phyloP scores from a whole-genome alignment of 2,888 invertebrate species.

The Ommatoiulus sabulosus region DNA sequence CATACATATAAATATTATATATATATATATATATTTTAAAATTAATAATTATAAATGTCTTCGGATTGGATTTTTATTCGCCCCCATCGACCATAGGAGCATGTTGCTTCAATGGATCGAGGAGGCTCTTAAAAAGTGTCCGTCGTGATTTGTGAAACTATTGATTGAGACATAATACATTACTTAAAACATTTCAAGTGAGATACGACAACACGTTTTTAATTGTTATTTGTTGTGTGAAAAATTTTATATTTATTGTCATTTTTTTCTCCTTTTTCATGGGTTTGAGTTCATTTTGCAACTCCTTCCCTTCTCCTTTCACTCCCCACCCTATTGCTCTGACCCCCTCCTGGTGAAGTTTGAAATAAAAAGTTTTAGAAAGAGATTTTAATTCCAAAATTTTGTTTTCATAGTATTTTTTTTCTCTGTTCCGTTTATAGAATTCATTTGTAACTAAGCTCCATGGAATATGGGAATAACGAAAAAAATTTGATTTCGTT shows the following conservation, averaged over 20 bases:
- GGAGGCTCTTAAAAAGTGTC: conserved; percentile 23
- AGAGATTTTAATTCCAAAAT: conserved; percentile 53
- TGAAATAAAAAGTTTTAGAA: conserved; percentile 55
- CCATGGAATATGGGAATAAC: background rate
- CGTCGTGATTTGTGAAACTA: conserved; percentile 42
- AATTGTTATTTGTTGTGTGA: conserved; percentile 57
- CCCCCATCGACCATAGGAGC: background rate
- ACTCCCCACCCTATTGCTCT: background rate
- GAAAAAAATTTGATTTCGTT: background rate
- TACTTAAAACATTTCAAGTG: conserved; percentile 47
- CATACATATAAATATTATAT: conserved; percentile 45
- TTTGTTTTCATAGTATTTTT: background rate
- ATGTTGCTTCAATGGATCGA: background rate
- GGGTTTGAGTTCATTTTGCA: conserved; percentile 37
- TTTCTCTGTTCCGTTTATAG: background rate
- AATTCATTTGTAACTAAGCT: background rate
- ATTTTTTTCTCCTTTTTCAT: conserved; percentile 49
- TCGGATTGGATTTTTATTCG: conserved; percentile 26
- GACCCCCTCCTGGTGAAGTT: conserved; percentile 53
- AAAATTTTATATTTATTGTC: conserved; percentile 57
- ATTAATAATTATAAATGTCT: conserved; percentile 45
- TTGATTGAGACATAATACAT: conserved; percentile 48
- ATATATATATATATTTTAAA: conserved; percentile 44
- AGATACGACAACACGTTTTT: conserved; percentile 52
- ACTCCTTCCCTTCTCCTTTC: conserved; percentile 39